phyloP scores from a whole-genome alignment of 2,888 invertebrate species.

The Eilema depressum region DNA sequence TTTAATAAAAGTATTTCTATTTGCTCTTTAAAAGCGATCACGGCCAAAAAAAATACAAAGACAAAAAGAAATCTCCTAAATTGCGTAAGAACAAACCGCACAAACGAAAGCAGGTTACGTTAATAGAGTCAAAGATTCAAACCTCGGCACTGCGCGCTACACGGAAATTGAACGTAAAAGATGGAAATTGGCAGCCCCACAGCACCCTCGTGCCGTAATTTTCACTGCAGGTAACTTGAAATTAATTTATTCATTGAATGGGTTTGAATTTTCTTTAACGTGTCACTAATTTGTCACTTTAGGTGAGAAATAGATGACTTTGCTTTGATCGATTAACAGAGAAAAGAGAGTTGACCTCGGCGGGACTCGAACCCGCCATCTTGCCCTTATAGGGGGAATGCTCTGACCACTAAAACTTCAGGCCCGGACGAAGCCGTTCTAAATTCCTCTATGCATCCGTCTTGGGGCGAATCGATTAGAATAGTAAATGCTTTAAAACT shows the following conservation, averaged over 20 bases:
- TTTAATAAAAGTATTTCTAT: too few relatives aligned
- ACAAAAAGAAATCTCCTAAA: background rate
- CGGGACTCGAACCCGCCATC: too few relatives aligned
- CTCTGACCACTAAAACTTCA: too few relatives aligned
- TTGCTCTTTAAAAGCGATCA: background rate
- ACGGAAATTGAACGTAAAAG: conserved; percentile 16
- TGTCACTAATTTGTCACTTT: conserved; percentile 1
- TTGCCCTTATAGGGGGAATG: too few relatives aligned
- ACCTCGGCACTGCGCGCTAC: conserved; percentile 8
- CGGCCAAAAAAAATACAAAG: background rate
- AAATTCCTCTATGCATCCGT: too few relatives aligned
- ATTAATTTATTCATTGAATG: conserved; percentile 9
- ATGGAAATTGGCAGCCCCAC: conserved; percentile 12
- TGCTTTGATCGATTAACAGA: too few relatives aligned
- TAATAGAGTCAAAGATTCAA: conserved; percentile 3
- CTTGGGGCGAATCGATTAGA: too few relatives aligned
- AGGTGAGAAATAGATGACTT: background rate
- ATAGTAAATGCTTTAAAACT: too few relatives aligned
- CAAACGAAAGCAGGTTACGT: background rate
- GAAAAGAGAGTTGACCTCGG: too few relatives aligned
- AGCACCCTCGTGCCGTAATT: conserved; percentile 9
- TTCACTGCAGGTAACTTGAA: background rate
- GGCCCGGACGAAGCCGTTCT: too few relatives aligned
- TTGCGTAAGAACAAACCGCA: background rate
- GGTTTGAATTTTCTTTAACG: background rate